Evolutionary conservation across 2,113 vertebrate species (phyloP).

Genomic region (Leptodactylus fuscus): DNA sequence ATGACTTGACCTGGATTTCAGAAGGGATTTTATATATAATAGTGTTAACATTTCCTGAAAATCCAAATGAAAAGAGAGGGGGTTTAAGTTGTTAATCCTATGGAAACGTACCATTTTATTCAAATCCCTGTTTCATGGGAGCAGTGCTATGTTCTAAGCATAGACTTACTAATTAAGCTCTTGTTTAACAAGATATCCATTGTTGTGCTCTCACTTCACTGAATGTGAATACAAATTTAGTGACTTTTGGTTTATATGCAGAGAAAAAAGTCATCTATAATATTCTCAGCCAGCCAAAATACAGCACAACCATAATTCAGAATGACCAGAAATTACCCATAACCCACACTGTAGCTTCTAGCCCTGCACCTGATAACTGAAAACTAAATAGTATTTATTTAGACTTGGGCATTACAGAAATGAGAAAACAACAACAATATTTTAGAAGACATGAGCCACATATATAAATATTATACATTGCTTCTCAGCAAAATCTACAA

Average conservation of each 20-base stretch:
- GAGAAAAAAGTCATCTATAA: too few relatives aligned
- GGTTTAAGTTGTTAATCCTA: constrained; percentile 23
- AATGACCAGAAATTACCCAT: too few relatives aligned
- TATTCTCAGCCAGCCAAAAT: too few relatives aligned
- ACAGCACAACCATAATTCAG: too few relatives aligned
- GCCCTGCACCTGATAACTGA: too few relatives aligned
- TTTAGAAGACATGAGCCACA: too few relatives aligned
- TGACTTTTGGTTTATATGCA: neutral
- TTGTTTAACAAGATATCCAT: neutral
- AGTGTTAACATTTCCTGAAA: neutral
- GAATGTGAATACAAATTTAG: neutral
- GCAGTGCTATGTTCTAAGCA: neutral
- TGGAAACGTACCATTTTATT: constrained; percentile 16
- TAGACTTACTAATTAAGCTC: neutral
- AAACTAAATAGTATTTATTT: too few relatives aligned
- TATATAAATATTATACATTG: too few relatives aligned
- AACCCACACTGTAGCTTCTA: too few relatives aligned
- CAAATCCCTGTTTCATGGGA: constrained; percentile 22
- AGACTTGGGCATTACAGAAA: too few relatives aligned
- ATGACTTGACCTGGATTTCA: constrained; percentile 1
- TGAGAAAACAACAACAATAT: too few relatives aligned
- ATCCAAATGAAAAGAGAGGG: neutral
- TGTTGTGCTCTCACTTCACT: neutral
- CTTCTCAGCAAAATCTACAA: too few relatives aligned
- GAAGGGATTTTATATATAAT: constrained; percentile 31